Conservation (phyloP, 2,113 vertebrate genomes). For the Nerophis lumbriciformis region DNA sequence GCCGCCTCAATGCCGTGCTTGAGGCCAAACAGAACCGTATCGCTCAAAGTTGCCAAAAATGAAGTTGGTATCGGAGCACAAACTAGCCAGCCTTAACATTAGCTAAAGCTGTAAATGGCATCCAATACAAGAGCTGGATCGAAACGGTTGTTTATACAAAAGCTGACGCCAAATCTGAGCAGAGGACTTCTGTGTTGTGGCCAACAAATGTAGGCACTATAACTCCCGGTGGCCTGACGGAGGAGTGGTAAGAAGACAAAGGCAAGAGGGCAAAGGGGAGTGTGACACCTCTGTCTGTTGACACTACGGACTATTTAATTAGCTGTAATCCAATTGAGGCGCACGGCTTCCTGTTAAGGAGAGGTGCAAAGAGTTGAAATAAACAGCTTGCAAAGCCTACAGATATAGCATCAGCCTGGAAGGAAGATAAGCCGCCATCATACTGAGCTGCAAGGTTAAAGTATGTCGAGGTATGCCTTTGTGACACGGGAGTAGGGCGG, state of each 20-base stretch:
- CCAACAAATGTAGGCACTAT: too few species aligned
- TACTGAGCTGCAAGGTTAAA: neutral
- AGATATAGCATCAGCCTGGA: slow-evolving; percentile 27
- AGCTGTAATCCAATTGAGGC: slow-evolving; percentile 66
- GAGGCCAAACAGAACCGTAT: slow-evolving; percentile 14
- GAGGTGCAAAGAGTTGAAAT: slow-evolving; percentile 59
- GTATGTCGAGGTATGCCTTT: neutral
- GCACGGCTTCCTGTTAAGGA: slow-evolving; percentile 58
- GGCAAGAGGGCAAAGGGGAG: neutral
- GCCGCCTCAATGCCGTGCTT: slow-evolving; percentile 19
- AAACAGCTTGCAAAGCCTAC: slow-evolving; percentile 58
- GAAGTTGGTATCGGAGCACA: neutral
- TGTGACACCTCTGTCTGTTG: slow-evolving; percentile 50
- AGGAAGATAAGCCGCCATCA: slow-evolving; percentile 16
- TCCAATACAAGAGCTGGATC: too few species aligned
- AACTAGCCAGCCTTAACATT: neutral
- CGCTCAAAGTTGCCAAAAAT: slow-evolving; percentile 7
- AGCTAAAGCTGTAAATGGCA: neutral
- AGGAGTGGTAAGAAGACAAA: slow-evolving; percentile 11
- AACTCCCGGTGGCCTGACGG: slow-evolving; percentile 1
- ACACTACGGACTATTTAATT: slow-evolving; percentile 61
- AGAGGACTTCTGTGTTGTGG: too few species aligned
- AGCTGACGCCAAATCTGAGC: too few species aligned
- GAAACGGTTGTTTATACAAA: too few species aligned
- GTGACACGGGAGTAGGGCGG: neutral